Evolutionary conservation across 1,140 invertebrate species (phyloP).

Genomic region (Eumeta japonica): DNA sequence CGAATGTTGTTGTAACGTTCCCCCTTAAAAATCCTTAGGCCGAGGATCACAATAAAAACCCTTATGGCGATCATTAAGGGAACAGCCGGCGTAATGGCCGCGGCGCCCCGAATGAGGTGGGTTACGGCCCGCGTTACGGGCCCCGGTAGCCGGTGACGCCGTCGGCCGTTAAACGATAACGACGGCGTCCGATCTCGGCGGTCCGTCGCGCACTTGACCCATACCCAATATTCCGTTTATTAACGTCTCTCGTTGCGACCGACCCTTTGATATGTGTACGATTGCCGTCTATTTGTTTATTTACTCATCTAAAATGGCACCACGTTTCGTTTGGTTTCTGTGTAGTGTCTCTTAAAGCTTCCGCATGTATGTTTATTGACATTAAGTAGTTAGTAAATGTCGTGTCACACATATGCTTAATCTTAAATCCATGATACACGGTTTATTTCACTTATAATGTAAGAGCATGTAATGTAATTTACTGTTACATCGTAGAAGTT

Average conservation of each 20-base stretch:
- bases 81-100: constrained; percentile 20
- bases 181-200: constrained; percentile 30
- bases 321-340: too few species aligned
- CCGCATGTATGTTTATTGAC: too few species aligned
- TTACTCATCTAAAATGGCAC: too few species aligned
- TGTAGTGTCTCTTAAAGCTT: too few species aligned
- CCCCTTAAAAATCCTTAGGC: constrained; percentile 14
- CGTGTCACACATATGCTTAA: too few species aligned
- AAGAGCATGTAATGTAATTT: too few species aligned
- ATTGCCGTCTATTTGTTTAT: too few species aligned
- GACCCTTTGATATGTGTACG: not conserved
- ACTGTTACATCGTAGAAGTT: too few species aligned
- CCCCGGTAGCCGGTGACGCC: constrained; percentile 15
- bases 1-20: too few species aligned
- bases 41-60: constrained; percentile 27
- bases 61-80: constrained; percentile 31
- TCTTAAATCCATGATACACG: too few species aligned
- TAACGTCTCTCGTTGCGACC: not conserved
- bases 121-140: constrained; percentile 22
- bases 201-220: constrained; percentile 11
- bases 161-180: constrained; percentile 32
- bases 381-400: too few species aligned
- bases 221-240: not conserved
- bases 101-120: constrained; percentile 25
- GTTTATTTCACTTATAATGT: too few species aligned